Conservation (phyloP, 2,888 invertebrate genomes). For the Pinctada fucata region DNA sequence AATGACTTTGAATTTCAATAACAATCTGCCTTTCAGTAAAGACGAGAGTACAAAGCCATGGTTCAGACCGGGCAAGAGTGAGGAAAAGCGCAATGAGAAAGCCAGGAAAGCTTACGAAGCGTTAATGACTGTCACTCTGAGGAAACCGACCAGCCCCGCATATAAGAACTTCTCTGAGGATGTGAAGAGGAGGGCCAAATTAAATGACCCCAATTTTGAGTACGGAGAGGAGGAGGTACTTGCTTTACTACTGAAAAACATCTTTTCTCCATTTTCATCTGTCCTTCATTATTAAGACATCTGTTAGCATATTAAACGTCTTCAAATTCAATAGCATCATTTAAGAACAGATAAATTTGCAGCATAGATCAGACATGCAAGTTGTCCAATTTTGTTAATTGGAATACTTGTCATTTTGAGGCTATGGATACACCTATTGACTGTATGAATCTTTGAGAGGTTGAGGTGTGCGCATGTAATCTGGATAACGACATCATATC, state of each 20-base stretch:
- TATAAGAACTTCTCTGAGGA: conserved; percentile 72
- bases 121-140: conserved; percentile 73
- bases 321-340: too few species aligned
- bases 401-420: not conserved
- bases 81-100: conserved; percentile 85
- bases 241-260: not conserved
- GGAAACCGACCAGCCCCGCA: conserved; percentile 73
- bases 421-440: not conserved
- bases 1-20: too few species aligned
- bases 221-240: conserved; percentile 74
- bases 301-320: too few species aligned
- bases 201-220: conserved; percentile 68
- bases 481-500: too few species aligned
- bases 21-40: conserved; percentile 61
- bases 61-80: conserved; percentile 88
- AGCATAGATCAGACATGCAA: too few species aligned
- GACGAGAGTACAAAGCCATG: conserved; percentile 84
- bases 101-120: conserved; percentile 74
- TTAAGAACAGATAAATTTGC: too few species aligned
- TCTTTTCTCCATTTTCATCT: not conserved
- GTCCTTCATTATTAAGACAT: not conserved
- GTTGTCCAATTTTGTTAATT: too few species aligned
- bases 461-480: not conserved
- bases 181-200: conserved; percentile 70
- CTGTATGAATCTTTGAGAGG: not conserved